Evolutionary conservation across 2,113 vertebrate genomes (phyloP).

Genomic region (Amblyornis subalaris): DNA sequence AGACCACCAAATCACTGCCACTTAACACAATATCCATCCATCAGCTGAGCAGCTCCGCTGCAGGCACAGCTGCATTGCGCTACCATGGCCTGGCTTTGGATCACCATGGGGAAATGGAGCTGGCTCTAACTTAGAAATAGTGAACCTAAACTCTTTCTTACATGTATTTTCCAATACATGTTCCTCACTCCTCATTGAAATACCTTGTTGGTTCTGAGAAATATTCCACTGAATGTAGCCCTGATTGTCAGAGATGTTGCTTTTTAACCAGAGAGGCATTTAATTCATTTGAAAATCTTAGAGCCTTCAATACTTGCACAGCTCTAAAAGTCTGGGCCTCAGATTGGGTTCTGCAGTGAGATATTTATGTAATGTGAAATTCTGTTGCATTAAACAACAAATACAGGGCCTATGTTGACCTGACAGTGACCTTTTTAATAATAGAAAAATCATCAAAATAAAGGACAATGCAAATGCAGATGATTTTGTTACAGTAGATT

Average conservation of each 20-base stretch:
- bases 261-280: background rate
- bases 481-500: slow-evolving; percentile 62
- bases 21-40: background rate
- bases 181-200: background rate
- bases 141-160: background rate
- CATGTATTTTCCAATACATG: background rate
- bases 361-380: background rate
- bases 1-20: rapidly evolving
- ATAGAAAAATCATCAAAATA: slow-evolving; percentile 49
- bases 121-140: background rate
- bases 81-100: background rate
- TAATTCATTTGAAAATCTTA: background rate
- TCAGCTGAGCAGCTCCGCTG: background rate
- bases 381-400: background rate
- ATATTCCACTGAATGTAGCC: background rate
- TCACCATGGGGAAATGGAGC: background rate
- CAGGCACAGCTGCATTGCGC: background rate
- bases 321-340: background rate
- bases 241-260: background rate
- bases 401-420: background rate
- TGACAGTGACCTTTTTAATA: slow-evolving; percentile 47
- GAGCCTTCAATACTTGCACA: background rate
- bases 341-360: background rate
- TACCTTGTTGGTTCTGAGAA: background rate
- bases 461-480: slow-evolving; percentile 61